Conservation (phyloP, 2,888 invertebrate species). For the Eilema sororculum region DNA sequence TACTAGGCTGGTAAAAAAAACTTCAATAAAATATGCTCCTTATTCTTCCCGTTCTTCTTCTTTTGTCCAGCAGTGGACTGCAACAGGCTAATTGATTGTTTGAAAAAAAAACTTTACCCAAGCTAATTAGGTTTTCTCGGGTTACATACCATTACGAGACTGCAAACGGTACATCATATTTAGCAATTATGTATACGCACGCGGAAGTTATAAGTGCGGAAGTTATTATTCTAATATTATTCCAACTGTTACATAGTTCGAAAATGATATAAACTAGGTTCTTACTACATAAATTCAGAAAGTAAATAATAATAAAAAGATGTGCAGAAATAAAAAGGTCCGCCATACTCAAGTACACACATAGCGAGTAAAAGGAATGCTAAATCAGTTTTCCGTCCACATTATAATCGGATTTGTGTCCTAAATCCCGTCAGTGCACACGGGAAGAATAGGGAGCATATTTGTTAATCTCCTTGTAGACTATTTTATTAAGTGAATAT, state of each 20-base stretch:
- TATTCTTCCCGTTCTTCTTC: too few relatives aligned
- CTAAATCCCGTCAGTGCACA: constrained; percentile 1
- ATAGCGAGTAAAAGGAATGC: constrained; percentile 13
- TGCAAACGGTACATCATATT: not conserved
- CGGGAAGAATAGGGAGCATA: constrained; percentile 22
- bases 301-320: not conserved
- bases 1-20: too few relatives aligned
- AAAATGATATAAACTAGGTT: not conserved
- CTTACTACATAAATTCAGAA: not conserved
- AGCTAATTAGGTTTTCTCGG: not conserved
- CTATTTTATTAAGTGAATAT: constrained; percentile 16
- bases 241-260: not conserved
- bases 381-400: constrained; percentile 20
- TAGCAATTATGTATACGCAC: not conserved
- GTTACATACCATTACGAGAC: not conserved
- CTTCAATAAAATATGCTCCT: too few relatives aligned
- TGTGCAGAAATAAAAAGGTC: not conserved
- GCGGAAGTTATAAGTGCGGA: constrained; percentile 1
- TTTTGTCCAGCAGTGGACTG: too few relatives aligned
- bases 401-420: constrained; percentile 41
- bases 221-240: constrained; percentile 4
- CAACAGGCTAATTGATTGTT: too few relatives aligned
- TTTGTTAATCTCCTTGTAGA: constrained; percentile 30
- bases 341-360: not conserved
- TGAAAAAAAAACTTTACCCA: not conserved